These are phyloP conservation scores for Stigmatopora argus DNA, from an alignment of 2,113 vertebrate species.

Conservation along the genomic window DNA sequence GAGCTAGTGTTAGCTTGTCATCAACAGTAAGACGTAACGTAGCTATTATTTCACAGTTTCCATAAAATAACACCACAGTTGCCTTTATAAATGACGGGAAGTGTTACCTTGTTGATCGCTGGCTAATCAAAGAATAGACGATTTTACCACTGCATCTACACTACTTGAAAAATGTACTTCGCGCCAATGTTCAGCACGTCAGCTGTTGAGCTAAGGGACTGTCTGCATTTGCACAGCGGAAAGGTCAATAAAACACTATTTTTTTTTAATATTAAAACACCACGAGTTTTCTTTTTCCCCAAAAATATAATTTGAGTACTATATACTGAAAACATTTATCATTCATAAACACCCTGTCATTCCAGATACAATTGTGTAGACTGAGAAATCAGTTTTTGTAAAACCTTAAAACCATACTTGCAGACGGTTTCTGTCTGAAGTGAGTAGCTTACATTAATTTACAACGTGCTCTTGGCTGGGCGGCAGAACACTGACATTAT, in stretches of 20 bases:
- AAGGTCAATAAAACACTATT: background rate
- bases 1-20: background rate
- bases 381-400: background rate
- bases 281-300: background rate
- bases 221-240: background rate
- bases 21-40: background rate
- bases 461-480: background rate
- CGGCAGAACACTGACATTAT: background rate
- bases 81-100: background rate
- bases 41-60: background rate
- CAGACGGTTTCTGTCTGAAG: background rate
- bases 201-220: slow-evolving; percentile 13
- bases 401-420: no score
- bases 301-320: background rate
- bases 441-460: background rate
- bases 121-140: background rate
- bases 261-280: no score
- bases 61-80: background rate
- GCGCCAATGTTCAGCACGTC: slow-evolving; percentile 44
- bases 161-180: slow-evolving; percentile 42
- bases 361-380: background rate
- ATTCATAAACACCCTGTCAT: background rate
- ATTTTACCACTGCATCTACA: background rate
- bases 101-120: background rate
- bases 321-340: background rate